Base-by-base conservation (phyloP, 2,113 vertebrate species). In the Gracilinanus agilis region DNA sequence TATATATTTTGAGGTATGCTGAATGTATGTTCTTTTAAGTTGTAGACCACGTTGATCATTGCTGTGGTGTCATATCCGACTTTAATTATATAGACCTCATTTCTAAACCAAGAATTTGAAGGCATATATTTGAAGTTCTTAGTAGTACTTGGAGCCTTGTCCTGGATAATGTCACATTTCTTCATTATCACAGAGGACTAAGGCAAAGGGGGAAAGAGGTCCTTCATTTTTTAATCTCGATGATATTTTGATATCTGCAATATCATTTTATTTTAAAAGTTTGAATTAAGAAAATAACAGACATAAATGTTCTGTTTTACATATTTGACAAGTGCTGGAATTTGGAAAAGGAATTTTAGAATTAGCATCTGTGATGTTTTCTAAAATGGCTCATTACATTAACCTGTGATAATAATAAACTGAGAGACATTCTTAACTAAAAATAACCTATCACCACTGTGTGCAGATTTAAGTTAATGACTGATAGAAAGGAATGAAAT, bases 351-450 rank as follows among this genome's bases (percentile, higher is more conserved):
- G 13, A 55, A 6, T 11, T 94, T 93, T 92, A 95, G 92, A 88
- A 67, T 89, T 2, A 54, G 94, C 53, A 27, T 92, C 75, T 25
- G 54, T 94, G 49, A 95, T 94, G 40, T 44, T 92, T 96, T 93
- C 27, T 93, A 3, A 95, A 93, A 93, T 44, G 53, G 90, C 25
- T 96, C 55, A 90, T 92, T 83, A 54, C 3, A 0, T 88, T 97
- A 96, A 97, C 91, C 3, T 92, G 92, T 95, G 91, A 54, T 61
- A 94, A 27, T 91, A 92, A 92, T 94, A 94, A 95, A 9, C 44
- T 95, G 34, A 98, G 27, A 96, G n/a, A 97, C 96, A 97, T 89
- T 94, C 12, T 95, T 96, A 91, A 97, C 93, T 97, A 94, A 96
- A 97, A 96, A 90, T 97, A 96, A 93, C 58, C 49, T 93, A 90